These are phyloP conservation scores for Haliclystus octoradiatus DNA, from an alignment of 30 jellyfish, hydroid and myxozoan species.

Conservation along the genomic window DNA sequence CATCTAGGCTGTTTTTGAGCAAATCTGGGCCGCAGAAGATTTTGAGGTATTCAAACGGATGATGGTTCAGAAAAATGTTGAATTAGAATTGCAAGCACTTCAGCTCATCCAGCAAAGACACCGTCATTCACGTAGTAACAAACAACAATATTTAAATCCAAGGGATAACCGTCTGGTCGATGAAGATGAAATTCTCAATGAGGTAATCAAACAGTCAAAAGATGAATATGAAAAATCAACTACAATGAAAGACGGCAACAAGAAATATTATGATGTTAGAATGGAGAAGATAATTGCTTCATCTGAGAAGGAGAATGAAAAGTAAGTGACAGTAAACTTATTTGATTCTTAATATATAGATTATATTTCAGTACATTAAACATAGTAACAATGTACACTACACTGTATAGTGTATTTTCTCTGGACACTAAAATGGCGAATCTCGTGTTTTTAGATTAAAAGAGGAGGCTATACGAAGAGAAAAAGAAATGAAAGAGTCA, in stretches of 20 bases:
- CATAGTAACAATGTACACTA: too few species aligned
- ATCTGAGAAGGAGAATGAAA: conserved; percentile 24
- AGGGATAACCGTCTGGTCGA: conserved; percentile 9
- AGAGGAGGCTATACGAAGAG: conserved; percentile 39
- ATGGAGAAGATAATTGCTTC: conserved; percentile 27
- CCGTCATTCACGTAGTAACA: conserved; percentile 4
- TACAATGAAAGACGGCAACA: conserved; percentile 5
- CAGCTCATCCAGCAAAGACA: conserved; percentile 70
- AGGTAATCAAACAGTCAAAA: conserved; percentile 54
- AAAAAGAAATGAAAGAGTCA: conserved; percentile 34
- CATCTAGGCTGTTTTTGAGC: conserved; percentile 76
- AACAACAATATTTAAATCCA: conserved; percentile 4
- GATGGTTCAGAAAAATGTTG: conserved; percentile 94
- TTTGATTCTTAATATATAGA: too few species aligned
- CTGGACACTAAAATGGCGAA: not conserved
- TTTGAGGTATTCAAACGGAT: conserved; percentile 77
- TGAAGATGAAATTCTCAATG: conserved; percentile 65
- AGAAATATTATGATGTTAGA: conserved; percentile 3
- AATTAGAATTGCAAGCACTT: conserved; percentile 87
- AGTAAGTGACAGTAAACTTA: too few species aligned
- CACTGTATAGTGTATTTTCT: too few species aligned
- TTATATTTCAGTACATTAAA: too few species aligned
- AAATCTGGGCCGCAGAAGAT: conserved; percentile 96
- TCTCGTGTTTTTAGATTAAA: conserved; percentile 10
- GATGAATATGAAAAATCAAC: conserved; percentile 61